Conservation (phyloP, 2,797 vertebrate species). For the Falco rusticolus region DNA sequence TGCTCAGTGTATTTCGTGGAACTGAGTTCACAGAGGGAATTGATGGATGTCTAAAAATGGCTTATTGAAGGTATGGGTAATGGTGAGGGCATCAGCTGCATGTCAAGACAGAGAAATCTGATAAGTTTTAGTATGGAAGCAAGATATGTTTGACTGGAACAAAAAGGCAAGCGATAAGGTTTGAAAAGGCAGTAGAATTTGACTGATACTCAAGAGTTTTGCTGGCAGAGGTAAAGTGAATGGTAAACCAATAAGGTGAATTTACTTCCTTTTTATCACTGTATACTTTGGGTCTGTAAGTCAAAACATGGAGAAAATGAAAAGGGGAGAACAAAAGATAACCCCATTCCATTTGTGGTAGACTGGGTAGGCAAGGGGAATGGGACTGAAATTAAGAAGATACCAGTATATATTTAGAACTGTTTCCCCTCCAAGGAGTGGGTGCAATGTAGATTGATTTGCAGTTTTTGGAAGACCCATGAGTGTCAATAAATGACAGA, state of each 20-base stretch:
- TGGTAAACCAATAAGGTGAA: background rate
- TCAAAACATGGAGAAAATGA: background rate
- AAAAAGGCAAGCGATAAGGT: background rate
- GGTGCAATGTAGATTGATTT: background rate
- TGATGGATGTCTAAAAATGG: background rate
- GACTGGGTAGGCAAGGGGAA: background rate
- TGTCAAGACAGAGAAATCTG: background rate
- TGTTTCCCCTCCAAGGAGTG: rapidly evolving
- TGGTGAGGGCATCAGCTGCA: background rate
- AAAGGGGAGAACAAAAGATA: background rate
- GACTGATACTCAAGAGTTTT: background rate
- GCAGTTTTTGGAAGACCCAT: background rate
- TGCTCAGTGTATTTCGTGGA: background rate
- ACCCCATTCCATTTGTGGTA: background rate
- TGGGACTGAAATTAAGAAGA: background rate
- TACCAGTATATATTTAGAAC: background rate
- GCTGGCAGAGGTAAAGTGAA: background rate
- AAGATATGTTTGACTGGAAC: background rate
- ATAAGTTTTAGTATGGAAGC: background rate
- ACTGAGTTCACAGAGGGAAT: background rate
- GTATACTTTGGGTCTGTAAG: background rate
- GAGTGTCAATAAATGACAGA: background rate
- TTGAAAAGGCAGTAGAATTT: background rate
- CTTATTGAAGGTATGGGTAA: background rate
- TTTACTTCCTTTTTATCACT: background rate